A percentile compares a stretch with the other conserved stretches of the same genome.
Conservation (phyloP, 2,888 invertebrate species). For the Drosophila mulleri region DNA sequence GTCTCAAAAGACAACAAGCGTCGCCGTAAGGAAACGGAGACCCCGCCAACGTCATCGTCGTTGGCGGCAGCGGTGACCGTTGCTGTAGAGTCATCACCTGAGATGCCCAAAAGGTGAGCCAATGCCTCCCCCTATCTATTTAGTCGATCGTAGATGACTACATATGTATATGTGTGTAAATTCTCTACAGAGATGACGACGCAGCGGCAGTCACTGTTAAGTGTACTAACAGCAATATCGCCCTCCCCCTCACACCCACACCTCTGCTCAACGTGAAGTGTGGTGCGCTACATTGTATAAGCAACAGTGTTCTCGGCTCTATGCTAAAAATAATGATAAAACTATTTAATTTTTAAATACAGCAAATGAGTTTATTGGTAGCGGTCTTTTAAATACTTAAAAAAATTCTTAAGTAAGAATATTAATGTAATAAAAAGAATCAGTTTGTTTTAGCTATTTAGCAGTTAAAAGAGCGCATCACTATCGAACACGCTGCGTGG, state of each 20-base stretch:
- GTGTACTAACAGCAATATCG: slow-evolving; percentile 23
- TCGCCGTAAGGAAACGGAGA: slow-evolving; percentile 83
- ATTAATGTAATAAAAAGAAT: background rate
- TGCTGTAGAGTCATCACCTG: slow-evolving; percentile 84
- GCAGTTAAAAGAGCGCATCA: slow-evolving; percentile 33
- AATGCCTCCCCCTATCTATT: slow-evolving; percentile 33
- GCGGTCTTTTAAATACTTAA: no score
- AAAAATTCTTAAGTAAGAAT: no score
- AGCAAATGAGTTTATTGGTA: no score
- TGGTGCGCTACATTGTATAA: slow-evolving; percentile 60
- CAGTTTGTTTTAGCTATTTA: slow-evolving; percentile 18
- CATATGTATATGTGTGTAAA: slow-evolving; percentile 36
- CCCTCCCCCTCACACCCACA: slow-evolving; percentile 16
- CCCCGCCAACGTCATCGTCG: slow-evolving; percentile 78
- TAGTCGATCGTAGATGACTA: slow-evolving; percentile 37
- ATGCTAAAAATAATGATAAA: background rate
- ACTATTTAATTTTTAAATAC: no score
- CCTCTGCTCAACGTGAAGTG: slow-evolving; percentile 20
- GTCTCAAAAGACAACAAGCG: slow-evolving; percentile 85
- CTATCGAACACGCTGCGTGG: slow-evolving; percentile 59
- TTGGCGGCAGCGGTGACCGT: slow-evolving; percentile 54
- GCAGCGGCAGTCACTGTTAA: slow-evolving; percentile 30
- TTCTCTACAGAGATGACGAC: slow-evolving; percentile 55
- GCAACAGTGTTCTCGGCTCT: slow-evolving; percentile 42
- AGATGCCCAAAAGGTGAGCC: slow-evolving; percentile 85